A percentile compares a stretch with the other conserved stretches of the same genome.
Evolutionary conservation across 92 coral and sea anemone species (phyloP).

Genomic region (Nematostella vectensis): DNA sequence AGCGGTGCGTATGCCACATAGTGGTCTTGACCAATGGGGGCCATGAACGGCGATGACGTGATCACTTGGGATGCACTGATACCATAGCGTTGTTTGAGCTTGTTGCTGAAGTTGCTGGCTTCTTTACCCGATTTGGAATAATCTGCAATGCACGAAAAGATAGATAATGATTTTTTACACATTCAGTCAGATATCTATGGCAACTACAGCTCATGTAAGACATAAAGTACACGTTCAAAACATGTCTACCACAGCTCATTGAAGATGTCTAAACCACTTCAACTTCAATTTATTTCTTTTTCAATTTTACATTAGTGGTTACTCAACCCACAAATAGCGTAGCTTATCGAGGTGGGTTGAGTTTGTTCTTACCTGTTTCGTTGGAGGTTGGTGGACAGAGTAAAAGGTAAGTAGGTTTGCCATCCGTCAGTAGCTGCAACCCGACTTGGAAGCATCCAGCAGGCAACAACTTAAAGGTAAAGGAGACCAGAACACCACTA

Average conservation of each 20-base stretch:
- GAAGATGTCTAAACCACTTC: too few relatives aligned
- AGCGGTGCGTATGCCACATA: conserved; percentile 72
- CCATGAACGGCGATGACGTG: conserved; percentile 55
- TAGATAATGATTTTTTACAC: too few relatives aligned
- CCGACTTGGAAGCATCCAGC: conserved; percentile 52
- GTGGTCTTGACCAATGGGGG: conserved; percentile 87
- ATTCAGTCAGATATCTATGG: too few relatives aligned
- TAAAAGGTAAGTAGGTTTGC: conserved; percentile 75
- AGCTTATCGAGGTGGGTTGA: too few relatives aligned
- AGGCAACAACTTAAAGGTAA: conserved; percentile 57
- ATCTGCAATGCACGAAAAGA: conserved; percentile 2
- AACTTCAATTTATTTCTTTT: too few relatives aligned
- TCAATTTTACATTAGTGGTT: too few relatives aligned
- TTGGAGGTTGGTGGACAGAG: conserved; percentile 49
- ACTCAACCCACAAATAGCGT: too few relatives aligned
- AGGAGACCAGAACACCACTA: conserved; percentile 65
- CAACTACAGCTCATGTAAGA: too few relatives aligned
- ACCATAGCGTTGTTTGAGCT: conserved; percentile 70
- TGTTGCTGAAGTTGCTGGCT: conserved; percentile 29
- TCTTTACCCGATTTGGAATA: conserved; percentile 17
- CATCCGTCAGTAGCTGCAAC: conserved; percentile 72
- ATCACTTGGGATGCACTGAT: conserved; percentile 43
- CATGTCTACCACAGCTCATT: too few relatives aligned
- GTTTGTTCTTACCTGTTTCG: too few relatives aligned
- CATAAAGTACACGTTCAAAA: too few relatives aligned